Conservation (phyloP, 2,888 invertebrate species). For the Pristionchus japonicus region DNA sequence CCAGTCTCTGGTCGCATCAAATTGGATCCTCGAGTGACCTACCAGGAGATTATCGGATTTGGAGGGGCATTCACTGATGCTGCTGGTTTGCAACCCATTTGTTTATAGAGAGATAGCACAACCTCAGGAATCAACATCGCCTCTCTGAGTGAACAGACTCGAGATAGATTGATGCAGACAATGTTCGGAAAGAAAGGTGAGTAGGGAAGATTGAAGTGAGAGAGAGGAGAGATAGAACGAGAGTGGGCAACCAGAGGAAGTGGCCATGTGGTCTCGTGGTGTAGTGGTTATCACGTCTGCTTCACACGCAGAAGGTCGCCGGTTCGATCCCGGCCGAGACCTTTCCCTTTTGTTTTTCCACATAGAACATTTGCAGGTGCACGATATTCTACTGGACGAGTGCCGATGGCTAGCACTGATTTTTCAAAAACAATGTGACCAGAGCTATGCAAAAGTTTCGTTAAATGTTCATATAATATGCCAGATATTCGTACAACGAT, state of each 20-base stretch:
- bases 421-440: conserved; percentile 83
- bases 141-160: conserved; percentile 18
- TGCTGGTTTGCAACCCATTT: conserved; percentile 64
- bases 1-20: conserved; percentile 1
- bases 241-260: not conserved
- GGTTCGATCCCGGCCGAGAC: conserved; percentile 55
- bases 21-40: conserved; percentile 35
- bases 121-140: conserved; percentile 79
- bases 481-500: conserved; percentile 86
- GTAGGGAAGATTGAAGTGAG: too few relatives aligned
- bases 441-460: too few relatives aligned
- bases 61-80: conserved; percentile 46
- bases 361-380: conserved; percentile 79
- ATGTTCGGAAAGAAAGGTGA: conserved; percentile 55
- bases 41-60: conserved; percentile 36
- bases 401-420: conserved; percentile 89
- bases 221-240: not conserved
- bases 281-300: conserved; percentile 60
- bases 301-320: conserved; percentile 60
- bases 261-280: conserved; percentile 49
- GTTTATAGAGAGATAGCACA: not conserved
- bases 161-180: conserved; percentile 61
- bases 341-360: conserved; percentile 4
- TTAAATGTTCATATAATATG: too few relatives aligned
- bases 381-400: conserved; percentile 85